Evolutionary conservation across 2,797 vertebrate genomes (phyloP), one percentile per base, ranked within the genome.

Genomic region (Merluccius polli): DNA sequence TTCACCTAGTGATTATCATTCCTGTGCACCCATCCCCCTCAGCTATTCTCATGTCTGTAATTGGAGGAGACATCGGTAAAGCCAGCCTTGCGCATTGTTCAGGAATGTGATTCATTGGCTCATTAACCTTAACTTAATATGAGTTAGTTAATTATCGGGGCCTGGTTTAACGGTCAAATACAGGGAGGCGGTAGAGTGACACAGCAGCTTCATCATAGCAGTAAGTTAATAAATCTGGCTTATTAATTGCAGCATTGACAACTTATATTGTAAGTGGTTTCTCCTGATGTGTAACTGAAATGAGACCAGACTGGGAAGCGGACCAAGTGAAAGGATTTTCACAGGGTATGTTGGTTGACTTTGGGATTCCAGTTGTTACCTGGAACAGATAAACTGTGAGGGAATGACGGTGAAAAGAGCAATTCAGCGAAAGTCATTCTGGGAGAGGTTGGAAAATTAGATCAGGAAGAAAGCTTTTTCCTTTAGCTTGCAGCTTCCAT

Each of bases 161-260:
- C 79, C 88, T 89, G 76, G 88, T 84, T 85, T 89, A 87, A 80
- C 82, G 89, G 87, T 90, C 83, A 87, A 88, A 87, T 48, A 65
- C 52, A 84, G 68, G 32, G 72, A 77, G 78, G 77, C 59, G 27
- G 8, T 65, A 38, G 36, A 38, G 36, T 38, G 36, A 38, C 3
- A 38, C 5, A 38, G 4, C 4, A 38, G 36, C 36, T 38, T 38
- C 36, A 38, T 12, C 36, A 38, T 38, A 12, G n/a, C 59, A 27
- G 27, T 48, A 2, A 16, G 36, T 38, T 38, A 38, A 12, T 38
- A 38, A 7, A 38, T 38, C 6, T 35, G 3, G 33, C 33, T 35
- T 35, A 35, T 35, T 35, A 35, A 35, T 3, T 35, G 33, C 33
- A 35, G 33, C 33, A 35, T 35, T 35, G 8, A 35, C 33, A 35